phyloP scores from a whole-genome alignment of 2,797 vertebrate genomes.

The Xenops minutus region DNA sequence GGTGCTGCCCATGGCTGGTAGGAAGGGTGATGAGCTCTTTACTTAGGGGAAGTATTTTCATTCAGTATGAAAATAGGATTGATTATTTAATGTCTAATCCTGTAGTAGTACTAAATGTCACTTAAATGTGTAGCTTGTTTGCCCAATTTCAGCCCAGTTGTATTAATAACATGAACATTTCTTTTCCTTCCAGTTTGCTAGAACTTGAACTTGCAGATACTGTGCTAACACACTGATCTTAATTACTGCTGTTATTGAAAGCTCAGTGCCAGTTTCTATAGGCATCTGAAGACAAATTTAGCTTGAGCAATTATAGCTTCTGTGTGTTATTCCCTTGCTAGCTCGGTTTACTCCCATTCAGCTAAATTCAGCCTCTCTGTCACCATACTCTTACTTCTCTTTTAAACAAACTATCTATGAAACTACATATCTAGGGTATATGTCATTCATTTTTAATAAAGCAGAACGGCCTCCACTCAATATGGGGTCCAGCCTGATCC shows the following conservation, averaged over 20 bases:
- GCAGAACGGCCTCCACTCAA: not conserved
- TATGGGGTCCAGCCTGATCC: not conserved
- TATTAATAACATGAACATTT: not conserved
- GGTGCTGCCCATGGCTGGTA: not conserved
- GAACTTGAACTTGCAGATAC: not conserved
- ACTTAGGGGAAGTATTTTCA: not conserved
- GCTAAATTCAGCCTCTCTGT: not conserved
- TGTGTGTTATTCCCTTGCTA: not conserved
- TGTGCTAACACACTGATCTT: not conserved
- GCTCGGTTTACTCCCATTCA: not conserved
- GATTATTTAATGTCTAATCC: not conserved
- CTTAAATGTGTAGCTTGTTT: not conserved
- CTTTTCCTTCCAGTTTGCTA: not conserved
- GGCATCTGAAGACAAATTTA: not conserved
- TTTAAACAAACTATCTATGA: not conserved
- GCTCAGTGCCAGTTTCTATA: not conserved
- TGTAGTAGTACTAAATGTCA: not conserved
- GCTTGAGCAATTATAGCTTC: not conserved
- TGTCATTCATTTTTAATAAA: not conserved
- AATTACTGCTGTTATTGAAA: not conserved
- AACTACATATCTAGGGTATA: not conserved
- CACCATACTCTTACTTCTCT: not conserved
- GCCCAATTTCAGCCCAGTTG: not conserved
- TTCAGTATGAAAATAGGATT: not conserved
- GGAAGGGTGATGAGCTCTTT: not conserved